A percentile compares a stretch with the other conserved stretches of the same genome.
phyloP scores from a whole-genome alignment of 1,140 invertebrate genomes.

The Colletes gigas region DNA sequence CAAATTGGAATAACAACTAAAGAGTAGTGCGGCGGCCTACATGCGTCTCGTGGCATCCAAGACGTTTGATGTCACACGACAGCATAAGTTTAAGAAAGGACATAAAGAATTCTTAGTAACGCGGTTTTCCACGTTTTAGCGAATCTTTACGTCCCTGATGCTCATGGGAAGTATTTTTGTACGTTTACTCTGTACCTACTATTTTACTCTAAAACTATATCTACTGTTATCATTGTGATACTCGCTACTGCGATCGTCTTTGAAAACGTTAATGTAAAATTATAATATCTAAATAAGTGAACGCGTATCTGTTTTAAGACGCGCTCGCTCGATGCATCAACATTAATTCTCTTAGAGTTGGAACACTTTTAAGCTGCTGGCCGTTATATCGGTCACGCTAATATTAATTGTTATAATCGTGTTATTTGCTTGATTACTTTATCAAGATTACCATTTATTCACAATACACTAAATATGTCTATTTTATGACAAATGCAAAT shows the following conservation, averaged over 20 bases:
- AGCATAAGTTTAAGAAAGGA: conserved; percentile 55
- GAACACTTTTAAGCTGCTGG: conserved; percentile 48
- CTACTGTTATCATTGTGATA: conserved; percentile 76
- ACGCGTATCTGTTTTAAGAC: conserved; percentile 55
- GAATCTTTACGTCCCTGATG: conserved; percentile 68
- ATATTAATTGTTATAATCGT: conserved; percentile 52
- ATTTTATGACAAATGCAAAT: conserved; percentile 47
- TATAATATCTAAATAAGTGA: conserved; percentile 53
- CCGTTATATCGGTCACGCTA: conserved; percentile 31
- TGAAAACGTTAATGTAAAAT: conserved; percentile 65
- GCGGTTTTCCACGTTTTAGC: conserved; percentile 68
- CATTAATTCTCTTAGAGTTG: conserved; percentile 49
- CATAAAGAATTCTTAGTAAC: conserved; percentile 57
- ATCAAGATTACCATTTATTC: conserved; percentile 40
- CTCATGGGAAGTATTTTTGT: conserved; percentile 77
- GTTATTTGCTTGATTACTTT: conserved; percentile 45
- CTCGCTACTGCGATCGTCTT: conserved; percentile 67
- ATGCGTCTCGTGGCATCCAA: conserved; percentile 53
- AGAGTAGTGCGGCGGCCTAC: conserved; percentile 65
- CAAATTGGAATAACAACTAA: conserved; percentile 62
- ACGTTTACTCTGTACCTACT: conserved; percentile 75
- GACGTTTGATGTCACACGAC: conserved; percentile 43
- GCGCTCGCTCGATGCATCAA: conserved; percentile 39
- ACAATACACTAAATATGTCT: conserved; percentile 16
- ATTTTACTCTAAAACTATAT: conserved; percentile 73